These are phyloP conservation scores for Epinephelus awoara DNA, from an alignment of 2,797 vertebrate species.

Conservation along the genomic window DNA sequence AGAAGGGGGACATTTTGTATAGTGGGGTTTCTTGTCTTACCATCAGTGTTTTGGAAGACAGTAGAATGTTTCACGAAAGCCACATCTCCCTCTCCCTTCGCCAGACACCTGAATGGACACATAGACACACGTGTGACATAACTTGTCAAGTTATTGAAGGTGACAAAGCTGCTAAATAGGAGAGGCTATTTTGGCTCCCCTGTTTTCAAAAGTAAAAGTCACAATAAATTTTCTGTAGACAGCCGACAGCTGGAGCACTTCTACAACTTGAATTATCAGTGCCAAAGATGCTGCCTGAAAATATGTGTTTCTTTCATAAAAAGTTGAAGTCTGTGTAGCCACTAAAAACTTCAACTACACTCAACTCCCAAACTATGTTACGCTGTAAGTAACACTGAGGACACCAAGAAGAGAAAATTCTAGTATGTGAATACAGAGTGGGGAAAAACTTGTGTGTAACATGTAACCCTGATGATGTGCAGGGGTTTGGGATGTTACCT, in stretches of 20 bases:
- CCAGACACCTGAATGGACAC: slow-evolving; percentile 88
- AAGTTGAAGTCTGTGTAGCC: too few species aligned
- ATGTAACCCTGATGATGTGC: background rate
- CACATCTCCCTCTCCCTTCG: slow-evolving; percentile 88
- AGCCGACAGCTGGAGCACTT: background rate
- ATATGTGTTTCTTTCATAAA: background rate
- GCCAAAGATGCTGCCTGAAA: background rate
- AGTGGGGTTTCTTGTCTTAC: slow-evolving; percentile 72
- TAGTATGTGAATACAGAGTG: background rate
- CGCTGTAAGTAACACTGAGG: background rate
- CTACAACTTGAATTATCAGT: too few species aligned
- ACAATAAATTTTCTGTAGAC: too few species aligned
- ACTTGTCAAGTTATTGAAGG: background rate
- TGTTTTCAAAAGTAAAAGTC: too few species aligned
- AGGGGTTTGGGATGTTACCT: slow-evolving; percentile 83
- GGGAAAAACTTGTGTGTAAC: background rate
- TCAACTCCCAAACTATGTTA: background rate
- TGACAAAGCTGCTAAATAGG: too few species aligned
- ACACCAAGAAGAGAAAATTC: background rate
- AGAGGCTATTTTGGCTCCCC: too few species aligned
- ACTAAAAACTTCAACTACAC: background rate
- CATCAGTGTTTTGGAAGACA: slow-evolving; percentile 92
- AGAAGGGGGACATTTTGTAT: background rate
- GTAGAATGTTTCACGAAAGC: slow-evolving; percentile 96
- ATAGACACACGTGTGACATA: background rate